These are phyloP conservation scores for Drosophila cardini DNA, from an alignment of 1,140 invertebrate species.

Conservation along the genomic window DNA sequence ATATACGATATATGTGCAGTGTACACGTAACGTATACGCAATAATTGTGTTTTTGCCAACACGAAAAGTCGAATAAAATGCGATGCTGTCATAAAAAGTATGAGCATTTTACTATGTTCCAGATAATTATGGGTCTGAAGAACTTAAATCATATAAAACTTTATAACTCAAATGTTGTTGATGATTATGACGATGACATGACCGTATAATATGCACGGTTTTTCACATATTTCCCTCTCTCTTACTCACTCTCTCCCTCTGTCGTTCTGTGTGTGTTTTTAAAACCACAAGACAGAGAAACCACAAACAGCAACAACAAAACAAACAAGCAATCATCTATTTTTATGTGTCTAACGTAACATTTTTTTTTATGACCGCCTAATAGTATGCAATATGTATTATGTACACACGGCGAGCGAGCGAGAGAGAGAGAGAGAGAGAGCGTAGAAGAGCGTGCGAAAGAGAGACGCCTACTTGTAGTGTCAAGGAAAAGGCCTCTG, in stretches of 20 bases:
- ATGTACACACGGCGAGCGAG: constrained; percentile 21
- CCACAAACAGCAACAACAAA: constrained; percentile 5
- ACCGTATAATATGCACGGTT: constrained; percentile 61
- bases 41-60: neutral
- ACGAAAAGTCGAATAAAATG: constrained; percentile 16
- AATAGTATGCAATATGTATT: constrained; percentile 76
- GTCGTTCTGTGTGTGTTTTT: neutral
- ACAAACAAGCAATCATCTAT: constrained; percentile 60
- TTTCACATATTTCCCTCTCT: constrained; percentile 29
- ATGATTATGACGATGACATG: constrained; percentile 60
- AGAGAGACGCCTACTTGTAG: constrained; percentile 35
- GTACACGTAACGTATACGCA: constrained; percentile 6
- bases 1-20: neutral
- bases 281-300: constrained; percentile 26
- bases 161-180: constrained; percentile 74
- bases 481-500: constrained; percentile 63
- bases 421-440: constrained; percentile 4
- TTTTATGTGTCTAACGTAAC: constrained; percentile 73
- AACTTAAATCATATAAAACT: constrained; percentile 73
- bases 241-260: neutral
- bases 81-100: constrained; percentile 49
- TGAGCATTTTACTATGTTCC: constrained; percentile 57
- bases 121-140: constrained; percentile 58
- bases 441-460: neutral
- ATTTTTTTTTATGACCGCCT: constrained; percentile 74